Conservation (phyloP, 2,113 vertebrate species). For the Micronycteris hirsuta region DNA sequence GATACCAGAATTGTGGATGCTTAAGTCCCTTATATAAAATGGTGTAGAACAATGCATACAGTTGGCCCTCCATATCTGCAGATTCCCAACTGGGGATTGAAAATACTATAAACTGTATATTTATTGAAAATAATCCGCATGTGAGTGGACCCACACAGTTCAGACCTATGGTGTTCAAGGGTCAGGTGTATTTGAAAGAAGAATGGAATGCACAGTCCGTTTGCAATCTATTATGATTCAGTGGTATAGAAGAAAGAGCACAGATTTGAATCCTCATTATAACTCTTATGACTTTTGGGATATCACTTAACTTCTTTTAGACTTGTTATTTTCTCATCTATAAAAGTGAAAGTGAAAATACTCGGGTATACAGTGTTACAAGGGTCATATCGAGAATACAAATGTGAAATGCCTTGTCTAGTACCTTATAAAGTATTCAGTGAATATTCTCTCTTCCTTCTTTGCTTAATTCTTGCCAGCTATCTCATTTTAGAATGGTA, state of each 20-base stretch:
- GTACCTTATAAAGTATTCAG: not conserved
- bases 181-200: not conserved
- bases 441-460: not conserved
- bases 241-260: not conserved
- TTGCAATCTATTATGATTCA: not conserved
- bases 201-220: not conserved
- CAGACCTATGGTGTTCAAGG: not conserved
- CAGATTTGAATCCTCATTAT: not conserved
- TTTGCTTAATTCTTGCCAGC: not conserved
- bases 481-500: not conserved
- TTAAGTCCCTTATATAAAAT: not conserved
- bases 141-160: not conserved
- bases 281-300: not conserved
- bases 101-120: not conserved
- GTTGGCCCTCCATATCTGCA: not conserved
- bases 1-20: not conserved
- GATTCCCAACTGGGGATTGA: not conserved
- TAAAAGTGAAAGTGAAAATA: not conserved
- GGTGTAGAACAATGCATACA: not conserved
- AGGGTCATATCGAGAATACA: not conserved
- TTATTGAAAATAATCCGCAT: not conserved
- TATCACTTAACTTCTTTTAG: not conserved
- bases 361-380: not conserved
- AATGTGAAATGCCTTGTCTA: not conserved
- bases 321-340: not conserved